Evolutionary conservation across 2,888 invertebrate species (phyloP), one percentile per base, ranked within the genome.

Genomic region (Nasonia oneida): DNA sequence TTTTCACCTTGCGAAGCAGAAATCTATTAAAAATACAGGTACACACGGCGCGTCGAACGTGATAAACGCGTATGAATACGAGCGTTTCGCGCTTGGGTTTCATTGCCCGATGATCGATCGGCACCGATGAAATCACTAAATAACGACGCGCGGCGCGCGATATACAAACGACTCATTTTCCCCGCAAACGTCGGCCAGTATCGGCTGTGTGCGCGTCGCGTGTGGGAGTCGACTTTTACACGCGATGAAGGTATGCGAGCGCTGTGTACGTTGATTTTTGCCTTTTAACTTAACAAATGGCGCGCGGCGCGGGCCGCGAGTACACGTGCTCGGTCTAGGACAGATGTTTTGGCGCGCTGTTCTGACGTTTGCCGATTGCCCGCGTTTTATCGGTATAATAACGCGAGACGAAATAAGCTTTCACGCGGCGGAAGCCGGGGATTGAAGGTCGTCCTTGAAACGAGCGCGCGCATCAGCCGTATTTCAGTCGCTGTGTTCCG

Each of bases 361-460:
- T 73, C 23, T 18, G n/a, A n/a, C 47, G 37, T 37, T 37, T 37
- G 37, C 37, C 37, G 37, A 37, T 37, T 37, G 37, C 37, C 4
- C 4, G 37, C 37, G 37, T 37, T 37, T 37, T 37, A 37, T 37
- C 37, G 37, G 37, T 5, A 37, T 37, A 37, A 37, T 4, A 37
- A 37, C 4, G 37, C 29, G 23, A n/a, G 42, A n/a, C 33, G 10
- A 70, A 64, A 74, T 39, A 71, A 37, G 71, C 39, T 53, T 18
- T 61, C 15, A 14, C 37, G 64, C 8, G 18, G 6, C 77, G 83
- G 83, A 83, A 83, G 73, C 61, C 15, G 5, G 4, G 71, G 73
- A 78, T 83, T 83, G 78, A 77, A 83, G 77, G 6, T 83, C 57
- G 77, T 37, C 78, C 53, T 76, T 77, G 71, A 76, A 77, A 77